A percentile compares a stretch with the other conserved stretches of the same genome.
Evolutionary conservation across 2,888 invertebrate genomes (phyloP).

Genomic region (Agriopis marginaria): DNA sequence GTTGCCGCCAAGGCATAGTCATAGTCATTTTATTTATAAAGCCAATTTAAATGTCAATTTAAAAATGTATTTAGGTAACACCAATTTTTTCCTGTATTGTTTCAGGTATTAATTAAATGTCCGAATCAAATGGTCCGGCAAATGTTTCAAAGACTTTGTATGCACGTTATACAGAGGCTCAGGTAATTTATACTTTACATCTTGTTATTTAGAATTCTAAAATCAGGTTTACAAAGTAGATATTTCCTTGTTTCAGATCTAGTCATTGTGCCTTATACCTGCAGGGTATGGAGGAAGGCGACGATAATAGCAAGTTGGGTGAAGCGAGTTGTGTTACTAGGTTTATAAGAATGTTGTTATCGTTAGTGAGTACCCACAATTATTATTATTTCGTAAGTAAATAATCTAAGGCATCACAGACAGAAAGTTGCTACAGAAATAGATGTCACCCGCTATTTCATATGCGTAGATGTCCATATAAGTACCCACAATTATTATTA

Average conservation of each 20-base stretch:
- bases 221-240: conserved; percentile 28
- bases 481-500: no score
- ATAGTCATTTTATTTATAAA: no score
- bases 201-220: conserved; percentile 19
- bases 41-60: no score
- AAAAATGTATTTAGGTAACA: no score
- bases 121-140: conserved; percentile 98
- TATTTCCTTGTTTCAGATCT: conserved; percentile 74
- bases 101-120: conserved; percentile 95
- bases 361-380: conserved; percentile 87
- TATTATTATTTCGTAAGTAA: not conserved
- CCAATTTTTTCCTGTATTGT: conserved; percentile 13
- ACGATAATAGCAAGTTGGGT: conserved; percentile 88
- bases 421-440: no score
- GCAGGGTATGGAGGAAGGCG: conserved; percentile 82
- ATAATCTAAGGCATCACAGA: no score
- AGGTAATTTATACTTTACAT: conserved; percentile 81
- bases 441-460: no score
- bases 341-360: conserved; percentile 95
- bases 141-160: conserved; percentile 98
- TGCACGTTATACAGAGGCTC: conserved; percentile 97
- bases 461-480: no score
- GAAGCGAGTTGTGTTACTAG: conserved; percentile 96
- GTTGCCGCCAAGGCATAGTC: no score
- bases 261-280: conserved; percentile 89